Conservation (phyloP, 1,140 invertebrate species). For the Zaprionus davidi region DNA sequence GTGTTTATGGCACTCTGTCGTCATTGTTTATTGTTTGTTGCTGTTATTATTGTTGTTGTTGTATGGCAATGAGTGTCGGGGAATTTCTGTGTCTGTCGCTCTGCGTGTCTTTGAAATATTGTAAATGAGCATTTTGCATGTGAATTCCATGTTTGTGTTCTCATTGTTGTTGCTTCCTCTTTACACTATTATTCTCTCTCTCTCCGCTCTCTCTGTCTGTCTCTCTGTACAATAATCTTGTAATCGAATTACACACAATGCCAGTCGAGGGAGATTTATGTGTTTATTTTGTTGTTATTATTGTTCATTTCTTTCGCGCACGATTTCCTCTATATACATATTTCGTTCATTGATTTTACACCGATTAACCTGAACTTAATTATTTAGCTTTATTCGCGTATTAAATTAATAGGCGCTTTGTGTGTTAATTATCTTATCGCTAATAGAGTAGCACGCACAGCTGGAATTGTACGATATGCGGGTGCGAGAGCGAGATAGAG, state of each 20-base stretch:
- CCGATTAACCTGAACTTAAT: conserved; percentile 76
- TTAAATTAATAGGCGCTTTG: conserved; percentile 73
- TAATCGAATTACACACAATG: conserved; percentile 76
- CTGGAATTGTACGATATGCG: conserved; percentile 36
- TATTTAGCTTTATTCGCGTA: conserved; percentile 50
- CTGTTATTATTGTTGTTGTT: neutral
- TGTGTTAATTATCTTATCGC: conserved; percentile 80
- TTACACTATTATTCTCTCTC: neutral
- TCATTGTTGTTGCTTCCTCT: conserved; percentile 20
- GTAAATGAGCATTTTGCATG: conserved; percentile 77
- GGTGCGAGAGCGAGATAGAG: neutral
- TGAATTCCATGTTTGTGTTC: conserved; percentile 44
- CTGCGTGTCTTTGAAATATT: conserved; percentile 32
- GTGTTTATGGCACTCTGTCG: conserved; percentile 72
- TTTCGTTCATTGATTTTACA: conserved; percentile 73
- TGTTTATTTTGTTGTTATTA: conserved; percentile 51
- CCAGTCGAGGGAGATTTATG: conserved; percentile 60
- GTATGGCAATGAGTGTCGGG: conserved; percentile 59
- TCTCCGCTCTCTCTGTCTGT: neutral
- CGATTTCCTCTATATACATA: conserved; percentile 69
- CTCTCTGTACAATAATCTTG: conserved; percentile 31
- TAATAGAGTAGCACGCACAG: conserved; percentile 68
- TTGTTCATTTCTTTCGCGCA: conserved; percentile 42
- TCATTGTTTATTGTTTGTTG: conserved; percentile 63
- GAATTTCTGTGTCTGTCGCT: conserved; percentile 36